Percentiles rank a stretch among this genome's conserved stretches.
Evolutionary conservation across 2,113 vertebrate genomes (phyloP).

Genomic region (Notothenia coriiceps): DNA sequence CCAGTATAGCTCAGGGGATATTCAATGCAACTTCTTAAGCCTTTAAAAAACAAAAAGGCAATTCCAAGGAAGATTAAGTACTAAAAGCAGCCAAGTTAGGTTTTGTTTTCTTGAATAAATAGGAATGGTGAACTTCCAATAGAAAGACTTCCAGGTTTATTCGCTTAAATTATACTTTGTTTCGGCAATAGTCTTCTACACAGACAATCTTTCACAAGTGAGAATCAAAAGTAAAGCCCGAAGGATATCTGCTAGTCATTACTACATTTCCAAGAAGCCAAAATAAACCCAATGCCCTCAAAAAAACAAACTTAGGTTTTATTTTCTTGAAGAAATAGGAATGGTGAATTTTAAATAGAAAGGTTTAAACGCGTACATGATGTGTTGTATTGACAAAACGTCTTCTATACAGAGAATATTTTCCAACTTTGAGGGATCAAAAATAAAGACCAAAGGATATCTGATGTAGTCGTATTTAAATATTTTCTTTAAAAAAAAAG

Average conservation of each 20-base stretch:
- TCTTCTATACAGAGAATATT: background rate
- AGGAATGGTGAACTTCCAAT: background rate
- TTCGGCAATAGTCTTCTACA: too few species aligned
- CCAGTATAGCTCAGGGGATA: constrained; percentile 41
- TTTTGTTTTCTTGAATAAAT: background rate
- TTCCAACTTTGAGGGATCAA: constrained; percentile 40
- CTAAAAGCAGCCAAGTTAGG: background rate
- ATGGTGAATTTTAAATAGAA: background rate
- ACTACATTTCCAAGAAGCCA: too few species aligned
- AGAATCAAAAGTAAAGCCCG: too few species aligned
- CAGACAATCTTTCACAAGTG: too few species aligned
- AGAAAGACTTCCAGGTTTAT: too few species aligned
- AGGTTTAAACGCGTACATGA: background rate
- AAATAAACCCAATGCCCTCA: background rate
- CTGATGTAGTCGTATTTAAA: constrained; percentile 12
- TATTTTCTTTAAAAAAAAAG: too few species aligned
- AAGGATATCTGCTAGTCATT: too few species aligned
- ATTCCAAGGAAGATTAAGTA: background rate
- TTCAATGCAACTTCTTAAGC: background rate
- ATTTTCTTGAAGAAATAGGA: background rate
- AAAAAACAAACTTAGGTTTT: background rate
- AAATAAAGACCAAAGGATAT: constrained; percentile 54
- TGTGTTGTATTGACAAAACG: background rate
- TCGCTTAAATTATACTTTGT: too few species aligned
- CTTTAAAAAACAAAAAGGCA: background rate